Conservation (phyloP, 1,140 invertebrate species). For the Apis mellifera region DNA sequence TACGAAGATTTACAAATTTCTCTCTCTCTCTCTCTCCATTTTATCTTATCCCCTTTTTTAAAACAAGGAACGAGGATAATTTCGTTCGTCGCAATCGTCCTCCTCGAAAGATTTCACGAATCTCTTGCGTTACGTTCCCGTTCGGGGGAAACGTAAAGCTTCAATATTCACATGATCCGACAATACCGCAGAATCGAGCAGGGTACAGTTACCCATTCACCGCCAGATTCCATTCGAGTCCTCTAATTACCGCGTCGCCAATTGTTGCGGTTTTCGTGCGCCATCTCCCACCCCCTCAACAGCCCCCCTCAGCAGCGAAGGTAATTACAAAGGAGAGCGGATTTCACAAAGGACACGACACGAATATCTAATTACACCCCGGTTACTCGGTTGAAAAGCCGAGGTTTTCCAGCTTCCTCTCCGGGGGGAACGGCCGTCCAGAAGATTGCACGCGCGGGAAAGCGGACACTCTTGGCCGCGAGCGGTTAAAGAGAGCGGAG, state of each 20-base stretch:
- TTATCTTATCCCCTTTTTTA: no score
- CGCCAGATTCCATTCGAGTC: no score
- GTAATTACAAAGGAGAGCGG: constrained; percentile 33
- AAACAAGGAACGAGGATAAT: no score
- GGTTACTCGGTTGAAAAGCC: background rate
- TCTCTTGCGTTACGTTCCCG: no score
- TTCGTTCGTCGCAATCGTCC: no score
- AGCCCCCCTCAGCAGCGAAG: background rate
- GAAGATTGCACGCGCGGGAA: constrained; percentile 8
- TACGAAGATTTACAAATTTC: no score
- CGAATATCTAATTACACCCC: constrained; percentile 37
- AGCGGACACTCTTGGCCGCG: background rate
- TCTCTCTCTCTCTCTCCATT: no score
- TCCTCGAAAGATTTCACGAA: no score
- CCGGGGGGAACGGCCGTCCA: background rate
- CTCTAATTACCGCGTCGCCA: constrained; percentile 8
- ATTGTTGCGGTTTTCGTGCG: constrained; percentile 12
- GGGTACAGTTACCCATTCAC: constrained; percentile 12
- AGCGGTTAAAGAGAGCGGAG: constrained; percentile 1
- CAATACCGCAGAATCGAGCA: background rate
- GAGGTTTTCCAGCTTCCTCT: constrained; percentile 16
- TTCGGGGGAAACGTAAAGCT: no score
- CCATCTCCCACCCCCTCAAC: background rate
- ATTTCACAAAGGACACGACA: constrained; percentile 21
- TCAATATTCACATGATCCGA: background rate